Evolutionary conservation across 1,140 invertebrate genomes (phyloP).

Genomic region (Bombus confusus): DNA sequence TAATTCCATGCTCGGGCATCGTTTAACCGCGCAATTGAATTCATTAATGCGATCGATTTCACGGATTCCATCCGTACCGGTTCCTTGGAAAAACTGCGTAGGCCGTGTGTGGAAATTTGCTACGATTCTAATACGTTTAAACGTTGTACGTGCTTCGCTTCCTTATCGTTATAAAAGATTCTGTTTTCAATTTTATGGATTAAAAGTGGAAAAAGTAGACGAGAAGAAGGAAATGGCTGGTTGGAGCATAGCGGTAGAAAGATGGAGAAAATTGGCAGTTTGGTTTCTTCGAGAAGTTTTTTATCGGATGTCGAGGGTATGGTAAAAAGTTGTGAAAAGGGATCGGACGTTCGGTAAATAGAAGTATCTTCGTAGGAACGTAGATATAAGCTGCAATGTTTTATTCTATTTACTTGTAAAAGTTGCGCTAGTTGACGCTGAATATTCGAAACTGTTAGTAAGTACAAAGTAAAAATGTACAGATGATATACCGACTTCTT

Average conservation of each 20-base stretch:
- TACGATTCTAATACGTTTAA: neutral
- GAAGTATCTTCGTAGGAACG: neutral
- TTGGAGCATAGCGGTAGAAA: neutral
- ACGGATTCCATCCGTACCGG: neutral
- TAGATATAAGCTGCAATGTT: neutral
- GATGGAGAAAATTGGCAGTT: neutral
- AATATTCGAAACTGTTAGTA: no score
- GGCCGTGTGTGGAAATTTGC: no score
- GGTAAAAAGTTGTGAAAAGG: neutral
- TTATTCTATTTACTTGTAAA: neutral
- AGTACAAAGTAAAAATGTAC: no score
- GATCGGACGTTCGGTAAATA: neutral
- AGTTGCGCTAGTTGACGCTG: no score
- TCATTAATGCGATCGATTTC: conserved; percentile 40
- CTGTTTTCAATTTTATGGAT: neutral
- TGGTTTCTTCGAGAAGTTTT: neutral
- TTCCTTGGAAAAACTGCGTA: neutral
- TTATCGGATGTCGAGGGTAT: neutral
- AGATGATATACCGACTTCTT: no score
- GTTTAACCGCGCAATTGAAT: conserved; percentile 5
- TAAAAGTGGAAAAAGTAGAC: neutral
- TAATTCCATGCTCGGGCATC: conserved; percentile 22
- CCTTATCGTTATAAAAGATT: neutral
- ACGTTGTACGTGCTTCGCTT: neutral
- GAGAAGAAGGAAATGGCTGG: neutral